Percentiles rank a stretch among this genome's conserved stretches.
Evolutionary conservation across 2,113 vertebrate genomes (phyloP).

Genomic region (Phylloscopus whistleri): DNA sequence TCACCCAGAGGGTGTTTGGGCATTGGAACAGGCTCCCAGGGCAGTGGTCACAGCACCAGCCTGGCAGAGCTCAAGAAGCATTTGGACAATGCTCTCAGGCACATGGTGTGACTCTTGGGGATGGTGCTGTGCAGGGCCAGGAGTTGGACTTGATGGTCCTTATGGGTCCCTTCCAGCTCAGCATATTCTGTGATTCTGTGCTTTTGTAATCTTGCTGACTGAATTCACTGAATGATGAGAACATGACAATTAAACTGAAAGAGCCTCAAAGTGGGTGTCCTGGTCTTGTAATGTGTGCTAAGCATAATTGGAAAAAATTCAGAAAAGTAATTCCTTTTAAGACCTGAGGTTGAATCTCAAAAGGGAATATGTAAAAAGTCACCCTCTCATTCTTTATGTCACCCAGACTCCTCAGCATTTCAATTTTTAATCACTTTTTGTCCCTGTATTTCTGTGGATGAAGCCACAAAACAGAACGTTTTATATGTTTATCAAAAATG

Average conservation of each 20-base stretch:
- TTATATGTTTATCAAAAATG: neutral
- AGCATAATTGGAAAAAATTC: conserved; percentile 10
- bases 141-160: neutral
- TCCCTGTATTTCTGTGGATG: neutral
- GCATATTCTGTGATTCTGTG: neutral
- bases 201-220: neutral
- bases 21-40: no score
- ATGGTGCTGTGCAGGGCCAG: neutral
- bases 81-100: no score
- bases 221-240: neutral
- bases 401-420: conserved; percentile 22
- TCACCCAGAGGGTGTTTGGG: no score
- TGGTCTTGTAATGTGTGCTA: conserved; percentile 9
- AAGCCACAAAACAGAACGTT: neutral
- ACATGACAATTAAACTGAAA: conserved; percentile 3
- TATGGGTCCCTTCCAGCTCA: neutral
- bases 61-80: no score
- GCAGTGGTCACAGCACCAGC: no score
- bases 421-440: conserved; percentile 40
- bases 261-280: neutral
- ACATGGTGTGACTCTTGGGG: no score
- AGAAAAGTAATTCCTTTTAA: conserved; percentile 27
- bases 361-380: conserved; percentile 16
- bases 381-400: neutral
- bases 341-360: conserved; percentile 19